Conservation (phyloP, 1,140 invertebrate genomes). For the Drosophila funebris region DNA sequence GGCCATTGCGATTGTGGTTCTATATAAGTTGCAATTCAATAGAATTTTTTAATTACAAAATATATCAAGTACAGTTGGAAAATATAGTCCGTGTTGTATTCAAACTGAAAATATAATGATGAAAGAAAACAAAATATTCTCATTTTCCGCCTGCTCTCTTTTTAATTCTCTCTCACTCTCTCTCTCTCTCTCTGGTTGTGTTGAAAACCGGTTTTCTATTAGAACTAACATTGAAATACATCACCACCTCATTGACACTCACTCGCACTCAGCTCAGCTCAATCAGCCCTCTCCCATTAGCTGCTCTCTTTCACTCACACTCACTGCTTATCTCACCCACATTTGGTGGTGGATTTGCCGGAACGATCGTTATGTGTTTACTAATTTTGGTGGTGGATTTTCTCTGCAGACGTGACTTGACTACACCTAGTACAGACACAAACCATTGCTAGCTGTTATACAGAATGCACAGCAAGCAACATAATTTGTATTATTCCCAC, state of each 20-base stretch:
- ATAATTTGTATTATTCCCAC: slow-evolving; percentile 7
- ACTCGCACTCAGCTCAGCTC: neutral
- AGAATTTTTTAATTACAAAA: neutral
- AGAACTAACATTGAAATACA: slow-evolving; percentile 19
- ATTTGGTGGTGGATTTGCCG: slow-evolving; percentile 47
- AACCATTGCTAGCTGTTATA: slow-evolving; percentile 18
- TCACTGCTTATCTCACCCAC: neutral
- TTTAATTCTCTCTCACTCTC: neutral
- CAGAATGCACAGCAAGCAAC: neutral
- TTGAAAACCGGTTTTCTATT: slow-evolving; percentile 47
- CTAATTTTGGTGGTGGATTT: slow-evolving; percentile 3
- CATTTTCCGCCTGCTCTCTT: neutral
- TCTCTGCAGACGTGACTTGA: neutral
- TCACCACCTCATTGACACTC: neutral
- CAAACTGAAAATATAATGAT: neutral
- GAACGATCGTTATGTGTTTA: neutral
- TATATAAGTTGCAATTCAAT: neutral
- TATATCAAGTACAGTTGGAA: neutral
- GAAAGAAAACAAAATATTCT: neutral
- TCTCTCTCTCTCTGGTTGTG: neutral
- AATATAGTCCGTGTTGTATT: neutral
- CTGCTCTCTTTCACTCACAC: neutral
- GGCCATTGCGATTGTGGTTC: slow-evolving; percentile 34
- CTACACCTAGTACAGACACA: slow-evolving; percentile 18
- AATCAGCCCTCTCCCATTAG: neutral